phyloP scores from a whole-genome alignment of 2,113 vertebrate genomes.

The Myotis davidii region DNA sequence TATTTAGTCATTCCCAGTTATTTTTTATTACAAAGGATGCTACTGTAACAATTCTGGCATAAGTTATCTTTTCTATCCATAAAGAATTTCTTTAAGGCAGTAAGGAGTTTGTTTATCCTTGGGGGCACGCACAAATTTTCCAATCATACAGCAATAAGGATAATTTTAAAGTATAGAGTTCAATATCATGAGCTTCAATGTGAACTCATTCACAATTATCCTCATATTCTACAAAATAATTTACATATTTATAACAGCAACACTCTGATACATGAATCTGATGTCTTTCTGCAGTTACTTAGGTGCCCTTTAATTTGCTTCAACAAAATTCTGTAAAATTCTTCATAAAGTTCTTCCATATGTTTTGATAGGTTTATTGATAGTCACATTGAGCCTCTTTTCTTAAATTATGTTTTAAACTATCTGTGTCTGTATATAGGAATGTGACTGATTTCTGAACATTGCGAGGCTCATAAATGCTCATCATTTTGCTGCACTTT shows the following conservation, averaged over 20 bases:
- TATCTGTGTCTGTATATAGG: background rate
- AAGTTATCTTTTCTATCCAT: background rate
- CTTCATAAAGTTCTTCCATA: background rate
- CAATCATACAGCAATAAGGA: background rate
- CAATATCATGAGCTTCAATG: background rate
- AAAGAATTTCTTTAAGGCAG: background rate
- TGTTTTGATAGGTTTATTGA: background rate
- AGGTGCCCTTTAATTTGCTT: background rate
- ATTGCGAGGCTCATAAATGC: background rate
- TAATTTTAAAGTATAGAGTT: background rate
- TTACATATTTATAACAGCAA: background rate
- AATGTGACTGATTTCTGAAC: background rate
- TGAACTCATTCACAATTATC: background rate
- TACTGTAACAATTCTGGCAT: background rate
- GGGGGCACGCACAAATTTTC: background rate
- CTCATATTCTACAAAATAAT: constrained; percentile 20
- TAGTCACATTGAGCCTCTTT: background rate
- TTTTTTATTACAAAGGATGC: background rate
- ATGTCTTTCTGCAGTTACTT: background rate
- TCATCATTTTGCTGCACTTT: background rate
- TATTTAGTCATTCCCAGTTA: background rate
- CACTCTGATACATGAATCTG: background rate
- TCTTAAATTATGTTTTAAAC: background rate
- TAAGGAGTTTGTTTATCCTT: background rate
- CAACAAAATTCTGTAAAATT: background rate